A percentile compares a stretch with the other conserved stretches of the same genome.
These are phyloP conservation scores for Sarcoramphus papa DNA, from an alignment of 2,797 vertebrate species.

Conservation along the genomic window DNA sequence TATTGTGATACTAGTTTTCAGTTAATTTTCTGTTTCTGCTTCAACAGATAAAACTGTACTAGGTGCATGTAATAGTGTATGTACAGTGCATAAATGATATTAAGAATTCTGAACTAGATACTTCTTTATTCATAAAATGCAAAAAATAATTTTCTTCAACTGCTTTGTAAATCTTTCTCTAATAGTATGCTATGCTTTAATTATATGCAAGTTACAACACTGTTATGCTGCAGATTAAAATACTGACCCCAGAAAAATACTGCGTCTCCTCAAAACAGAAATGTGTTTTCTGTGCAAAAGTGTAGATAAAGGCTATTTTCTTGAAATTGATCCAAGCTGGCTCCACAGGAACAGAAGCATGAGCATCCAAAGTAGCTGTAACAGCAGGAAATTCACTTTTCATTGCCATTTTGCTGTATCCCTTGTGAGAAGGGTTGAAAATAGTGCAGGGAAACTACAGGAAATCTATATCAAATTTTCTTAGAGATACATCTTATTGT, in stretches of 20 bases:
- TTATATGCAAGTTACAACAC: background rate
- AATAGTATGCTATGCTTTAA: background rate
- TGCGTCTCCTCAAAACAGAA: conserved; percentile 59
- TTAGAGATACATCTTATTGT: conserved; percentile 22
- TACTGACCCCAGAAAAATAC: background rate
- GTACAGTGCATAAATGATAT: background rate
- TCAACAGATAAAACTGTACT: background rate
- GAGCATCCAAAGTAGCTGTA: conserved; percentile 46
- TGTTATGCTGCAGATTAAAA: background rate
- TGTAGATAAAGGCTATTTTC: conserved; percentile 66
- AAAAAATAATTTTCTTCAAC: background rate
- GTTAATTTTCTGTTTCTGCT: background rate
- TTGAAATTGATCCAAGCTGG: conserved; percentile 62
- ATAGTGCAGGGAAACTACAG: conserved; percentile 27
- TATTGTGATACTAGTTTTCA: background rate
- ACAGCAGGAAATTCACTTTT: conserved; percentile 60
- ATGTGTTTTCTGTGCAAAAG: conserved; percentile 54
- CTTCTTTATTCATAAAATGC: background rate
- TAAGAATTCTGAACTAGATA: background rate
- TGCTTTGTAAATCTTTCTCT: background rate
- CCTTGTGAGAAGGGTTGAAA: conserved; percentile 54
- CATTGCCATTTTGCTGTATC: conserved; percentile 30
- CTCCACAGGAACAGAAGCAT: conserved; percentile 48
- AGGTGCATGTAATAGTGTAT: background rate
- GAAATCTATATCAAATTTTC: conserved; percentile 49